phyloP scores from a whole-genome alignment of 2,888 invertebrate genomes.

The Mellilla xanthometata region DNA sequence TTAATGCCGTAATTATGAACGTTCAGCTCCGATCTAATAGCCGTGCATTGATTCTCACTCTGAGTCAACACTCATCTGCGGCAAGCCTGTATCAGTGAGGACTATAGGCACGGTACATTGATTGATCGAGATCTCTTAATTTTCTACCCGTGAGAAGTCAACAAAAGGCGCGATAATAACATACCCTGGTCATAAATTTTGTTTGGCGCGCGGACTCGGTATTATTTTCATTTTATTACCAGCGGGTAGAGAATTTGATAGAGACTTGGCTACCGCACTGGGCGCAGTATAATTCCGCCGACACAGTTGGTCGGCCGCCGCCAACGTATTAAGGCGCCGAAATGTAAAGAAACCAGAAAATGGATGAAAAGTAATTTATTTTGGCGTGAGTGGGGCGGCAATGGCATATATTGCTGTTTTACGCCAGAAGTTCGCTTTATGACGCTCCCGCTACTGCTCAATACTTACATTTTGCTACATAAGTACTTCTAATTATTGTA shows the following conservation, averaged over 20 bases:
- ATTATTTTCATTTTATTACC: conserved; percentile 75
- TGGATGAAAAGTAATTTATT: conserved; percentile 70
- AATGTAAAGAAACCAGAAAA: conserved; percentile 70
- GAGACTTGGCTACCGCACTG: conserved; percentile 69
- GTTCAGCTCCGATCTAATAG: conserved; percentile 48
- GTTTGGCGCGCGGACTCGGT: conserved; percentile 49
- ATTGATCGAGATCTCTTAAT: conserved; percentile 17
- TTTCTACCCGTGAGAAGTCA: conserved; percentile 28
- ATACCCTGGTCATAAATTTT: conserved; percentile 62
- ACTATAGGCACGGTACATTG: neutral
- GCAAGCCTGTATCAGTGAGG: neutral
- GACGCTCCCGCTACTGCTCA: conserved; percentile 7
- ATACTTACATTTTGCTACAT: conserved; percentile 40
- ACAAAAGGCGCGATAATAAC: conserved; percentile 62
- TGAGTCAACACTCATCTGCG: neutral
- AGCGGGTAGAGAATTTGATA: conserved; percentile 66
- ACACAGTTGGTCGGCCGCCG: conserved; percentile 61
- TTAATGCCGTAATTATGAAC: conserved; percentile 61
- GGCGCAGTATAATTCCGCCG: conserved; percentile 66
- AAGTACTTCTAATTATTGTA: conserved; percentile 58
- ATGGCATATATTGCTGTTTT: conserved; percentile 35
- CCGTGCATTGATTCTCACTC: conserved; percentile 38
- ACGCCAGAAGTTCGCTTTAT: conserved; percentile 22
- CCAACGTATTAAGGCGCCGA: conserved; percentile 65
- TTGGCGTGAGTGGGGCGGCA: conserved; percentile 52